Percentiles rank a stretch among this genome's conserved stretches.
These are phyloP conservation scores for Chelonia mydas DNA, from an alignment of 2,797 vertebrate genomes.

Conservation along the genomic window DNA sequence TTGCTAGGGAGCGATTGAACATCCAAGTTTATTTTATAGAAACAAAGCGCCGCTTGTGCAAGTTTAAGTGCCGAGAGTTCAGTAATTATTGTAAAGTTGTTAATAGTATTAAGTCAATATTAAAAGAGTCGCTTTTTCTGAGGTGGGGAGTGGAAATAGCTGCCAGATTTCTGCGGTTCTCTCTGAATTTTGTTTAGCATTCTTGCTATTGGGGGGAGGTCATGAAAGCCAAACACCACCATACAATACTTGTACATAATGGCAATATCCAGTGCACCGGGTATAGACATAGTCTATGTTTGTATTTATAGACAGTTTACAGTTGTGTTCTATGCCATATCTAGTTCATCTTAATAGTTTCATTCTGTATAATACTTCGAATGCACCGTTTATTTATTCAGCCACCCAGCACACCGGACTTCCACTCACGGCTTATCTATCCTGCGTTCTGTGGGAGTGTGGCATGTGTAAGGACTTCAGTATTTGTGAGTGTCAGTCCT, in stretches of 20 bases:
- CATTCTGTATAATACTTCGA: background rate
- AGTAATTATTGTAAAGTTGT: slow-evolving; percentile 64
- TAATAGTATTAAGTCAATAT: slow-evolving; percentile 75
- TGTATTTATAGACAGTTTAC: background rate
- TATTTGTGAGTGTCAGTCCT: background rate
- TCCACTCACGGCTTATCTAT: too few relatives aligned
- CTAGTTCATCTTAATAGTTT: background rate
- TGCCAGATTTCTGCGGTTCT: background rate
- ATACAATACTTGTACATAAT: background rate
- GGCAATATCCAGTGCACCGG: background rate
- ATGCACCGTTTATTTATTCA: background rate
- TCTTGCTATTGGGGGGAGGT: background rate
- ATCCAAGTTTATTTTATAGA: slow-evolving; percentile 74
- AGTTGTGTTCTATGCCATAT: background rate
- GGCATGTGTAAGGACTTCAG: background rate
- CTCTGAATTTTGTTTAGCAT: background rate
- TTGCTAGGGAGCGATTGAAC: slow-evolving; percentile 64
- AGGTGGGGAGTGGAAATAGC: background rate
- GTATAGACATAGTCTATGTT: background rate
- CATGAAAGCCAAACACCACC: background rate
- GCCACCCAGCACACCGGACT: background rate
- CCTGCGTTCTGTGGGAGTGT: background rate
- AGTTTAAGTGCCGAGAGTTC: slow-evolving; percentile 75
- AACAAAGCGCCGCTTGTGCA: slow-evolving; percentile 78
- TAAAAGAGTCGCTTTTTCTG: slow-evolving; percentile 58